Base-by-base conservation (phyloP, 2,888 invertebrate genomes). In the Cistogaster globosa region DNA sequence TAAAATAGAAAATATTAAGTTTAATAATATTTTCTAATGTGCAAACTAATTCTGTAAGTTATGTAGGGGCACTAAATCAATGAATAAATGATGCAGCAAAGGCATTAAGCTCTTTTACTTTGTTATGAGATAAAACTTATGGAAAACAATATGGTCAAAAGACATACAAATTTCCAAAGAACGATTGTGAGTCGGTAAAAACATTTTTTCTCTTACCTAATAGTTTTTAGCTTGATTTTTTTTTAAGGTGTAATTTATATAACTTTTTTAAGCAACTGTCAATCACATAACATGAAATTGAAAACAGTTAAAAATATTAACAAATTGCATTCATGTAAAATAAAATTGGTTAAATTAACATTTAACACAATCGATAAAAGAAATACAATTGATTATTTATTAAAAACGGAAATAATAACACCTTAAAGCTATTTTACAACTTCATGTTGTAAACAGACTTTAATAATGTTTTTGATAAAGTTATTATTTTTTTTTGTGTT, bases 241-340 rank as follows among this genome's bases (percentile, higher is more conserved):
- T 26, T 26, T 2, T 26, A 26, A n/a, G n/a, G n/a, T 26, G 4
- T 26, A 26, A 26, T 26, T 4, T 26, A 4, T 26, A 1, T 5
- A 57, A 1, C 45, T 38, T 51, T n/a, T 55, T 36, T n/a, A 22
- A 12, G 0, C 69, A 75, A 57, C 57, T 69, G 65, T 75, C 83
- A 79, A 83, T 83, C 83, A 83, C 14, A 42, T 48, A 51, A 74
- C 77, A 68, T 67, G 68, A 78, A 72, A 68, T 74, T 72, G 72
- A 55, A 26, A 77, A 69, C 38, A 51, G 42, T 58, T 62, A 20
- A 83, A 78, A 60, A 68, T 51, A 68, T 68, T 60, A 53, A 68
- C 38, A 77, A 68, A 68, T 68, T 60, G 60, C 42, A 68, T 53
- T 51, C 26, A 68, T 77, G 68, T 68, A 18, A 53, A 53, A 68